phyloP scores from a whole-genome alignment of 2,797 vertebrate genomes.

The Clarias platycephalus region DNA sequence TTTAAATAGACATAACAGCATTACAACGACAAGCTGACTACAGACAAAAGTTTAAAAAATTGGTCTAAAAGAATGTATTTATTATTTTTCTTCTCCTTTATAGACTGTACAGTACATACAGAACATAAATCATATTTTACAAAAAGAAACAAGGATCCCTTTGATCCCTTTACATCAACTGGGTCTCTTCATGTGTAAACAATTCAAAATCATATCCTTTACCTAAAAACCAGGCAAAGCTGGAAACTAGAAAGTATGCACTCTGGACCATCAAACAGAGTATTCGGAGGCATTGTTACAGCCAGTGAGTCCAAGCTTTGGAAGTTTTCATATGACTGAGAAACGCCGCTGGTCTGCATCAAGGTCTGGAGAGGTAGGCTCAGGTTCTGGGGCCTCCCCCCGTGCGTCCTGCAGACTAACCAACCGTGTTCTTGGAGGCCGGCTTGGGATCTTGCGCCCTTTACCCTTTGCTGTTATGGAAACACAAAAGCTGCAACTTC shows the following conservation, averaged over 20 bases:
- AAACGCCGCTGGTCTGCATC: slow-evolving; percentile 46
- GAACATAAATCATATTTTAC: not conserved
- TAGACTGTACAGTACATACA: not conserved
- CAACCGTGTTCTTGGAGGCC: slow-evolving; percentile 51
- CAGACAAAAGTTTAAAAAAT: not conserved
- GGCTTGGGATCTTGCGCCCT: slow-evolving; percentile 52
- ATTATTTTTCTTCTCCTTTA: slow-evolving; percentile 17
- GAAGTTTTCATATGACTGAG: slow-evolving; percentile 50
- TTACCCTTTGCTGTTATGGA: slow-evolving; percentile 55
- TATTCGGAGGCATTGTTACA: slow-evolving; percentile 2
- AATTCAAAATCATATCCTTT: not conserved
- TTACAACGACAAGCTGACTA: not conserved
- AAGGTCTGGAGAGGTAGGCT: slow-evolving; percentile 29
- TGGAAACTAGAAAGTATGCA: not conserved
- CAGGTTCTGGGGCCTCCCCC: slow-evolving; percentile 35
- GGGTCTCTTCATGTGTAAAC: not conserved
- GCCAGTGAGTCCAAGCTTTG: not conserved
- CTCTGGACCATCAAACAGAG: not conserved
- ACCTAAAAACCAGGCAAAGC: not conserved
- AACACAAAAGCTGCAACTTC: slow-evolving; percentile 56
- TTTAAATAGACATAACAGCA: not conserved
- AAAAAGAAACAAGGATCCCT: not conserved
- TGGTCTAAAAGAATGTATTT: not conserved
- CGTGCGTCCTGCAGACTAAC: slow-evolving; percentile 63
- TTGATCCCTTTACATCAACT: not conserved